A percentile compares a stretch with the other conserved stretches of the same genome.
phyloP scores from a whole-genome alignment of 2,797 vertebrate genomes.

The Takifugu ocellatus region DNA sequence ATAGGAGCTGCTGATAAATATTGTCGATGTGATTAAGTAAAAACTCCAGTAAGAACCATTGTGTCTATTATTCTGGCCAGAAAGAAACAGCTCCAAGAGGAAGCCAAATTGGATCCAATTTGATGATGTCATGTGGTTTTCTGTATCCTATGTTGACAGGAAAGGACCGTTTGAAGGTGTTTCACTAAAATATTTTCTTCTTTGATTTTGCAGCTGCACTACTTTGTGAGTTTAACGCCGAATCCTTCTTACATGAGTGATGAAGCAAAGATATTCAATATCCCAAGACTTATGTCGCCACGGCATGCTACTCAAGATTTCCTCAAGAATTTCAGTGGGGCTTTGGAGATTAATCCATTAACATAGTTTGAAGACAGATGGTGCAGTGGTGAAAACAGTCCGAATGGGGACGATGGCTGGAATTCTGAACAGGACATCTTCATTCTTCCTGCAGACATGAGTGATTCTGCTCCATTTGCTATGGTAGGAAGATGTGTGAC shows the following conservation, averaged over 20 bases:
- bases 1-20: conserved; percentile 30
- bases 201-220: background rate
- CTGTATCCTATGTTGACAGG: background rate
- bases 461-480: conserved; percentile 67
- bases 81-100: conserved; percentile 17
- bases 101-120: conserved; percentile 9
- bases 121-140: conserved; percentile 14
- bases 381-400: conserved; percentile 30
- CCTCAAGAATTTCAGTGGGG: conserved; percentile 46
- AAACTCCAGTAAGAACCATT: conserved; percentile 24
- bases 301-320: conserved; percentile 35
- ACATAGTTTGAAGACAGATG: conserved; percentile 66
- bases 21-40: conserved; percentile 47
- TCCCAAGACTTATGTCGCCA: conserved; percentile 28
- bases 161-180: conserved; percentile 1
- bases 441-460: conserved; percentile 70
- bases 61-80: conserved; percentile 4
- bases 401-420: conserved; percentile 28
- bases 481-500: conserved; percentile 64
- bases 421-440: conserved; percentile 72
- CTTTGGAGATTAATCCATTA: conserved; percentile 51
- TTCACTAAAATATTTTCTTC: background rate
- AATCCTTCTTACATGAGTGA: conserved; percentile 29
- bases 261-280: conserved; percentile 52
- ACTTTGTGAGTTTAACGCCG: background rate